These are phyloP conservation scores for Oeneis ivallda DNA, from an alignment of 2,888 invertebrate species.

Conservation along the genomic window DNA sequence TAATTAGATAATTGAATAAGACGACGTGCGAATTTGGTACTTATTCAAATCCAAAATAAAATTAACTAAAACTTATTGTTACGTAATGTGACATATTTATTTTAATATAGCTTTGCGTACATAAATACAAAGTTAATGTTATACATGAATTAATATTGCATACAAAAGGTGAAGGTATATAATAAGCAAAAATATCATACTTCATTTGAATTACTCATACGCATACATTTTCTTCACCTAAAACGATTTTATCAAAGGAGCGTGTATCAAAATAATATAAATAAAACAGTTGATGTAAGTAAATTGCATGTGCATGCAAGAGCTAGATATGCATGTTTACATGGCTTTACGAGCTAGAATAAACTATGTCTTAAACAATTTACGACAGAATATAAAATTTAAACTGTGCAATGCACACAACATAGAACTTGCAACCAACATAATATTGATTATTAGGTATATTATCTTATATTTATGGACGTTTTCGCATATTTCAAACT, in stretches of 20 bases:
- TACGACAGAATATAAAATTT: slow-evolving; percentile 65
- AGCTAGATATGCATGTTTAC: slow-evolving; percentile 32
- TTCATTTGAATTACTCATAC: no score
- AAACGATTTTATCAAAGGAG: neutral
- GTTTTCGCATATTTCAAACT: neutral
- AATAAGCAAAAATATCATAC: no score
- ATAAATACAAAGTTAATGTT: no score
- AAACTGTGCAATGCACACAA: slow-evolving; percentile 38
- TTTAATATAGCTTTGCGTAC: no score
- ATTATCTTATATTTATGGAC: neutral
- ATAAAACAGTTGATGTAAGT: slow-evolving; percentile 22
- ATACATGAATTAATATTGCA: no score
- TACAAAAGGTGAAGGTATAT: no score
- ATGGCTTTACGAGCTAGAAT: slow-evolving; percentile 62
- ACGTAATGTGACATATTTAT: no score
- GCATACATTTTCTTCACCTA: neutral
- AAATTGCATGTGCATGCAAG: slow-evolving; percentile 30
- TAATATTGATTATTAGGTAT: no score
- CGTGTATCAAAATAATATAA: slow-evolving; percentile 15
- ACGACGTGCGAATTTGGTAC: no score
- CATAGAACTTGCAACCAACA: neutral
- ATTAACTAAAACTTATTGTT: no score
- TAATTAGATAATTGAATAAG: no score
- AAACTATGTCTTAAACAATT: slow-evolving; percentile 68
- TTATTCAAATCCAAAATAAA: no score